phyloP scores from a whole-genome alignment of 2,888 invertebrate genomes.

The Glyphotaelius pellucidus region DNA sequence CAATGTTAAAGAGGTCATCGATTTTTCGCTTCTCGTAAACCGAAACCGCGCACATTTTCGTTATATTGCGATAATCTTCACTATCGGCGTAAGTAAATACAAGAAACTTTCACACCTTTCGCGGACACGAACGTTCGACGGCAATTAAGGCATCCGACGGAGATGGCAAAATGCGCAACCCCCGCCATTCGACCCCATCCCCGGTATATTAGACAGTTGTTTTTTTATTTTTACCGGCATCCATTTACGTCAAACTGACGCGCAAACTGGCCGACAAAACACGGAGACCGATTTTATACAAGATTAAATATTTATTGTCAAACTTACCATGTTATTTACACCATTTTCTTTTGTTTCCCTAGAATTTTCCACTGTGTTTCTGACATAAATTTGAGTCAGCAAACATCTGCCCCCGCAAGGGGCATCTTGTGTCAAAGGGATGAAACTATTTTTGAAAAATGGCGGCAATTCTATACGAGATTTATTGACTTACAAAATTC shows the following conservation, averaged over 20 bases:
- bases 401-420: slow-evolving; percentile 57
- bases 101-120: slow-evolving; percentile 64
- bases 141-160: slow-evolving; percentile 68
- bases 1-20: slow-evolving; percentile 65
- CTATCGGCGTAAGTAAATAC: slow-evolving; percentile 32
- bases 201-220: slow-evolving; percentile 70
- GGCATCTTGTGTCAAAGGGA: slow-evolving; percentile 58
- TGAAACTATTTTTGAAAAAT: slow-evolving; percentile 56
- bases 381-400: slow-evolving; percentile 63
- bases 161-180: slow-evolving; percentile 76
- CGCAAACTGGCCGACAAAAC: slow-evolving; percentile 24
- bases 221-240: slow-evolving; percentile 77
- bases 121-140: slow-evolving; percentile 61
- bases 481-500: not conserved
- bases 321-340: slow-evolving; percentile 61
- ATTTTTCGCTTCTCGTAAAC: slow-evolving; percentile 56
- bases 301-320: slow-evolving; percentile 18
- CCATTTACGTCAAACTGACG: slow-evolving; percentile 10
- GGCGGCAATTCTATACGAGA: slow-evolving; percentile 49
- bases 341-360: slow-evolving; percentile 64
- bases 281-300: slow-evolving; percentile 37
- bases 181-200: slow-evolving; percentile 78
- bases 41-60: slow-evolving; percentile 52
- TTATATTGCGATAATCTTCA: slow-evolving; percentile 33
- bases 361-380: slow-evolving; percentile 61